Evolutionary conservation across 2,797 vertebrate genomes (phyloP).

Genomic region (Etheostoma nigrum): DNA sequence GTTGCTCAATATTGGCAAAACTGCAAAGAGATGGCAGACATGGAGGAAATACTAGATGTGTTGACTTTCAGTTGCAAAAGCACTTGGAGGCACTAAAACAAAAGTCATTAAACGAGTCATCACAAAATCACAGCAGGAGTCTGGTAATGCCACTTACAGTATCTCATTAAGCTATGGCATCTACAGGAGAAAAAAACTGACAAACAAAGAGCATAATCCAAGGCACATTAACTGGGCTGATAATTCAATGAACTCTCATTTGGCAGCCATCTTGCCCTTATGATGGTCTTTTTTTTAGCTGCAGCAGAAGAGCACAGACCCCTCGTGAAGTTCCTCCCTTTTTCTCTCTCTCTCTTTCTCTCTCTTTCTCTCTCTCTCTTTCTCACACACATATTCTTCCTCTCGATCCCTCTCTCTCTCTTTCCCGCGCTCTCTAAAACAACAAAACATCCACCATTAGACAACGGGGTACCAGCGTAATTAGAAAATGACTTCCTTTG

Average conservation of each 20-base stretch:
- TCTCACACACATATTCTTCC: constrained; percentile 18
- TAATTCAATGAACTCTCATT: constrained; percentile 99
- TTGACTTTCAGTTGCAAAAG: constrained; percentile 69
- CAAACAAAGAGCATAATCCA: constrained; percentile 85
- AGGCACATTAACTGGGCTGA: constrained; percentile 87
- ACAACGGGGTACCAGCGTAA: constrained; percentile 99
- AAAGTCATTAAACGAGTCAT: constrained; percentile 86
- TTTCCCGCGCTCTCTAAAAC: constrained; percentile 83
- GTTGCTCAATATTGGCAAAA: constrained; percentile 51
- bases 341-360: constrained; percentile 50
- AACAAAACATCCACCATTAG: constrained; percentile 99
- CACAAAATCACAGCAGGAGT: constrained; percentile 84
- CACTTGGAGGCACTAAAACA: constrained; percentile 82
- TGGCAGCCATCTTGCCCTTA: constrained; percentile 96
- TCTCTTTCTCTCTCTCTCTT: constrained; percentile 7
- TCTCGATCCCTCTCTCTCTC: constrained; percentile 32
- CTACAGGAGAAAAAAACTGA: constrained; percentile 78
- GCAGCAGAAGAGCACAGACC: constrained; percentile 70
- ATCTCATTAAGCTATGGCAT: constrained; percentile 85
- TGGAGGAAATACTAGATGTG: constrained; percentile 33
- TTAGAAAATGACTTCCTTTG: constrained; percentile 99
- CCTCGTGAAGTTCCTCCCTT: constrained; percentile 64
- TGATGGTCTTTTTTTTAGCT: constrained; percentile 91
- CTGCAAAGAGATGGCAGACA: constrained; percentile 32
- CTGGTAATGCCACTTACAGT: constrained; percentile 85